These are phyloP conservation scores for Verasper variegatus DNA, from an alignment of 2,113 vertebrate genomes.

Conservation along the genomic window DNA sequence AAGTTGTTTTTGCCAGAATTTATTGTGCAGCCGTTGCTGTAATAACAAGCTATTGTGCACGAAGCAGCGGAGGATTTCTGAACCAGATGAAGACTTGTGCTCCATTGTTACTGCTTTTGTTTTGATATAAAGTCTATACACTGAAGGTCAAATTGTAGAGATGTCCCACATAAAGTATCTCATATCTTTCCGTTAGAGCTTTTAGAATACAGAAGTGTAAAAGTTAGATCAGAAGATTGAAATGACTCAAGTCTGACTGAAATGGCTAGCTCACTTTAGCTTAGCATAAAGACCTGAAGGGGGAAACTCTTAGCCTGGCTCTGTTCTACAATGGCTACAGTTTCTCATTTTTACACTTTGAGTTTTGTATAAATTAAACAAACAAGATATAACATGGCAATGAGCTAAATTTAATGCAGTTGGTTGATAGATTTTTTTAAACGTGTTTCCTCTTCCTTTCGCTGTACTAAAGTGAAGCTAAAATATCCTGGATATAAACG, in stretches of 20 bases:
- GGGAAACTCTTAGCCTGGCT: not conserved
- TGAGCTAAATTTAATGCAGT: too few species aligned
- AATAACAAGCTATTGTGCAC: constrained; percentile 56
- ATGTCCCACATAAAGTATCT: not conserved
- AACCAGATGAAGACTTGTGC: constrained; percentile 7
- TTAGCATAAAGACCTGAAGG: not conserved
- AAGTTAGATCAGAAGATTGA: not conserved
- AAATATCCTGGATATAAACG: too few species aligned
- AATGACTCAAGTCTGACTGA: not conserved
- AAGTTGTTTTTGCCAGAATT: constrained; percentile 60
- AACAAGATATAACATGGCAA: not conserved
- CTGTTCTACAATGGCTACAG: not conserved
- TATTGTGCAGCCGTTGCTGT: constrained; percentile 48
- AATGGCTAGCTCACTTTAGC: not conserved
- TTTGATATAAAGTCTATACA: not conserved
- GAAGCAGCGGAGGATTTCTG: constrained; percentile 21
- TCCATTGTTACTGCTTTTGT: constrained; percentile 15
- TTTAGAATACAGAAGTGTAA: not conserved
- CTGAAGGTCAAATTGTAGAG: not conserved
- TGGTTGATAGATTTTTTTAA: too few species aligned
- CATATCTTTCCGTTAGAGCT: not conserved
- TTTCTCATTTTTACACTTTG: not conserved
- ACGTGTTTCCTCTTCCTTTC: too few species aligned
- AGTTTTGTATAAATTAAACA: not conserved
- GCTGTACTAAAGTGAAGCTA: too few species aligned